Evolutionary conservation across 2,797 vertebrate genomes (phyloP).

Genomic region (Hypotaenidia okinawae): DNA sequence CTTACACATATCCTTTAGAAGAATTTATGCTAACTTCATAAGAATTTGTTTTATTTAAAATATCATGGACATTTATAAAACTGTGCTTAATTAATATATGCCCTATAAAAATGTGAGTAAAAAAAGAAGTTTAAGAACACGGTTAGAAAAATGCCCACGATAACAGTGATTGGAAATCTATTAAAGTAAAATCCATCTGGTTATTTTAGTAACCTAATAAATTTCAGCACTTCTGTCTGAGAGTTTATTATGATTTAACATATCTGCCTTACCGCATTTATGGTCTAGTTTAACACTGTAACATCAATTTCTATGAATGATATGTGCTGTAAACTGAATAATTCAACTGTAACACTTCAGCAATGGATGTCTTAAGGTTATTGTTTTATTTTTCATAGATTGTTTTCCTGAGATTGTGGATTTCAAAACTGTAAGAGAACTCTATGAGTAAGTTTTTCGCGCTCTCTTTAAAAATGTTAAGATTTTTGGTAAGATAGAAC

Average conservation of each 20-base stretch:
- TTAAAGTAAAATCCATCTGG: neutral
- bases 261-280: neutral
- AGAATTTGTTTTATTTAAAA: neutral
- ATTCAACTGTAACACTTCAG: neutral
- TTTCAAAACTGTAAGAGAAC: neutral
- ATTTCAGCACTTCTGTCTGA: neutral
- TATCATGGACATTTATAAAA: neutral
- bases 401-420: neutral
- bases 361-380: neutral
- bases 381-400: neutral
- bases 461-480: neutral
- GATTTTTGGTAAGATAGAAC: neutral
- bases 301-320: neutral
- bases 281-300: neutral
- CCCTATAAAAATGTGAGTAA: neutral
- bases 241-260: neutral
- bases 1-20: neutral
- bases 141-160: neutral
- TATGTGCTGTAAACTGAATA: neutral
- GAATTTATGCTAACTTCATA: neutral
- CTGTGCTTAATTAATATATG: neutral
- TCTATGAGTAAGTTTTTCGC: neutral
- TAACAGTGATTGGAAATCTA: neutral
- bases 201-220: constrained; percentile 3
- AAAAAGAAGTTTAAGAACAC: neutral